Percentiles rank a stretch among this genome's conserved stretches.
These are phyloP conservation scores for Idaea biselata DNA, from an alignment of 2,888 invertebrate genomes.

Conservation along the genomic window DNA sequence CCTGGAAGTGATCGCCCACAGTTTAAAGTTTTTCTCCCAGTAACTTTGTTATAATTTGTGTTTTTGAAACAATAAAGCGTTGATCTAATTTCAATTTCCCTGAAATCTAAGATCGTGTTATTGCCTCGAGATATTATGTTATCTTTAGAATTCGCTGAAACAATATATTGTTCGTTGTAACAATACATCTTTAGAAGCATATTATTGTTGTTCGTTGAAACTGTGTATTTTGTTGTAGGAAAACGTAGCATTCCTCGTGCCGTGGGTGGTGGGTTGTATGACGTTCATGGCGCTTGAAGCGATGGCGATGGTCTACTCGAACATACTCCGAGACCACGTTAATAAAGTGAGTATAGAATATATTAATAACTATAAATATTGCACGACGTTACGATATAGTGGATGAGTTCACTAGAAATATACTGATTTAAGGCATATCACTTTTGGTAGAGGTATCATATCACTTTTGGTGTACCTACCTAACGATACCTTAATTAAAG, in stretches of 20 bases:
- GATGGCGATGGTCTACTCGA: slow-evolving; percentile 90
- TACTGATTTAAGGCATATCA: neutral
- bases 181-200: neutral
- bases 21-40: too few relatives aligned
- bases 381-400: too few relatives aligned
- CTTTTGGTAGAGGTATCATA: too few relatives aligned
- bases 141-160: slow-evolving; percentile 6
- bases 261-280: slow-evolving; percentile 90
- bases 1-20: too few relatives aligned
- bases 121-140: neutral
- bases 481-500: too few relatives aligned
- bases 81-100: neutral
- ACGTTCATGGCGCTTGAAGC: slow-evolving; percentile 90
- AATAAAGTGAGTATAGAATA: slow-evolving; percentile 82
- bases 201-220: slow-evolving; percentile 8
- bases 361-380: too few relatives aligned
- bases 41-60: too few relatives aligned
- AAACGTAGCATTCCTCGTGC: slow-evolving; percentile 86
- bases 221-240: slow-evolving; percentile 77
- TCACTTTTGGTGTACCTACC: too few relatives aligned
- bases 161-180: slow-evolving; percentile 7
- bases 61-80: too few relatives aligned
- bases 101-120: neutral
- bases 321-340: slow-evolving; percentile 89
- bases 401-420: neutral